Base-by-base conservation (phyloP, 2,888 invertebrate species). In the Mermis nigrescens region DNA sequence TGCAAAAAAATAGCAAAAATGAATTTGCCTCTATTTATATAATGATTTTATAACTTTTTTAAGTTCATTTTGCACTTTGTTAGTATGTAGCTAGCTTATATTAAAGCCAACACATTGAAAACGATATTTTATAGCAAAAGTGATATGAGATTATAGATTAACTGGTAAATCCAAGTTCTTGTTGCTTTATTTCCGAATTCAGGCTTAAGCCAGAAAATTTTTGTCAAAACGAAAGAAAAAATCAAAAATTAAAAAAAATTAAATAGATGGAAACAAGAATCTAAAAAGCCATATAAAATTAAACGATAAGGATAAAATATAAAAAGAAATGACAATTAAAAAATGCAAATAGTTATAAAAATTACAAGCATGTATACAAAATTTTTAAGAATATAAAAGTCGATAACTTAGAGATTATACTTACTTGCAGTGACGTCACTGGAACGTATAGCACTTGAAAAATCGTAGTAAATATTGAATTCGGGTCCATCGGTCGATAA, bases 341-440 rank as follows among this genome's bases (percentile, higher is more conserved):
- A 38, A 38, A 38, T 12, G 7, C 19, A 7, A 38, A 38, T 12
- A 38, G 19, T 38, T 38, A 38, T 12, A 38, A 38, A 38, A 38
- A 38, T 12, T 38, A 12, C 38, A 38, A 27, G 15, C 19, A 29
- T 55, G 19, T n/a, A 22, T 4, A 55, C 4, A 22, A 32, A 27
- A 32, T 4, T n/a, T n/a, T 26, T 15, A 27, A 27, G 15, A 26
- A n/a, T 55, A 55, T 26, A 55, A 55, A 22, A 55, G 15, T 31
- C 28, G n/a, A 27, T 26, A 27, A 55, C 4, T 24, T 52, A 57
- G n/a, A n/a, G 12, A n/a, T 51, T 53, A n/a, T 19, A 51, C 19
- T 51, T 64, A 73, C 73, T 69, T 73, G 73, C 52, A 69, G 71
- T 1, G 73, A 72, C 24, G 68, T 67, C 2, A 73, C 60, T 46